Evolutionary conservation across 2,797 vertebrate species (phyloP).

Genomic region (Hypotaenidia philippensis): DNA sequence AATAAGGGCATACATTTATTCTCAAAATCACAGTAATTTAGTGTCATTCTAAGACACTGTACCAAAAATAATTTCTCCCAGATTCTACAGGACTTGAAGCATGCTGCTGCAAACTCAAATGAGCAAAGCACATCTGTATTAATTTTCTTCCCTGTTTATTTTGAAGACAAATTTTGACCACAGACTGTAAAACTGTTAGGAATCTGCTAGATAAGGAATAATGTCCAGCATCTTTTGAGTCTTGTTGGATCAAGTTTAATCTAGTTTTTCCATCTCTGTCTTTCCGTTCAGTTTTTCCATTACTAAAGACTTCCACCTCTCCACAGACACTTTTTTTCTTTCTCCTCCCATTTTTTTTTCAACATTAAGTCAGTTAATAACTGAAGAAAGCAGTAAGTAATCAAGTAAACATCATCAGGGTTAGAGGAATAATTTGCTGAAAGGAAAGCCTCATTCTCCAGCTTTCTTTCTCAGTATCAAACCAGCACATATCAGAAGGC

Average conservation of each 20-base stretch:
- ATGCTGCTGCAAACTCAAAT: neutral
- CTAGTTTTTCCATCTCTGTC: neutral
- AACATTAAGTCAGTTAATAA: neutral
- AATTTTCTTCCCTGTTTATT: neutral
- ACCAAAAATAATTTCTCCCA: neutral
- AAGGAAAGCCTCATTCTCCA: neutral
- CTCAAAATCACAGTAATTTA: neutral
- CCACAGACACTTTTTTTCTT: neutral
- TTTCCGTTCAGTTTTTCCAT: neutral
- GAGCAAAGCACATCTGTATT: neutral
- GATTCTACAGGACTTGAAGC: neutral
- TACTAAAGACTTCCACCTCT: neutral
- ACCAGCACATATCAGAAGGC: neutral
- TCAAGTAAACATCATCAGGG: neutral
- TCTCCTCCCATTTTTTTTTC: fast-evolving
- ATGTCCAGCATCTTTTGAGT: neutral
- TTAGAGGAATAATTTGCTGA: neutral
- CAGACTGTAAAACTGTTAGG: neutral
- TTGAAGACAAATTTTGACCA: neutral
- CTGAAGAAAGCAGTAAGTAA: neutral
- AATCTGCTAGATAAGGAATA: neutral
- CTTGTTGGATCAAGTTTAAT: neutral
- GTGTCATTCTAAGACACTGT: neutral
- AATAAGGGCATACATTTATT: neutral
- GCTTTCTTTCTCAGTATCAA: neutral